Conservation (phyloP, 2,113 vertebrate genomes). For the Megaptera novaeangliae region DNA sequence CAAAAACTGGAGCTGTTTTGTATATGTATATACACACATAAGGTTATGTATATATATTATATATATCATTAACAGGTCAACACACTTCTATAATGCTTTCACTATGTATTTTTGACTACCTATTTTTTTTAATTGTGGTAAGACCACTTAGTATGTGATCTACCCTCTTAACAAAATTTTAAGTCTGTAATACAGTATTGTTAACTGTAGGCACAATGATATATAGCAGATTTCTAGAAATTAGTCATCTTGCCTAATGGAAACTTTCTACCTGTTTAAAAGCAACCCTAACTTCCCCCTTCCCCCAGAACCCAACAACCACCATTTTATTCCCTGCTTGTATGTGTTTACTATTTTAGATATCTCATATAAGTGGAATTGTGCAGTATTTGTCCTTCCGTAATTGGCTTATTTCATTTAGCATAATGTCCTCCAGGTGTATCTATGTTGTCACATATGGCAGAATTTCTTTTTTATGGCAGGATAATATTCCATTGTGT, state of each 20-base stretch:
- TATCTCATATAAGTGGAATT: background rate
- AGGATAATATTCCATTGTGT: background rate
- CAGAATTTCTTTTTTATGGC: background rate
- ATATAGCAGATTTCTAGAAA: background rate
- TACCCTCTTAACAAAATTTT: background rate
- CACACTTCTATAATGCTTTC: background rate
- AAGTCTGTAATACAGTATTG: background rate
- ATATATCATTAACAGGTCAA: background rate
- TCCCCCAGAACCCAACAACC: background rate
- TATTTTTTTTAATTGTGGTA: background rate
- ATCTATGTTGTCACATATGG: background rate
- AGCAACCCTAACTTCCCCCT: background rate
- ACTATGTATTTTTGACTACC: background rate
- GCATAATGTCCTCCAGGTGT: background rate
- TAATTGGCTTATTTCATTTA: background rate
- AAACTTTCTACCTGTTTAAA: background rate
- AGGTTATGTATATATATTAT: background rate
- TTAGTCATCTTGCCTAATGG: background rate
- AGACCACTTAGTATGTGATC: background rate
- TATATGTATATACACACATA: background rate
- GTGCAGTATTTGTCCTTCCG: background rate
- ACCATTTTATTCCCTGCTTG: background rate
- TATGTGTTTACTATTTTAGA: background rate
- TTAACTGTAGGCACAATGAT: background rate
- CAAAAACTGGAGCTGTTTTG: background rate